A percentile compares a stretch with the other conserved stretches of the same genome.
Conservation (phyloP, 1,140 invertebrate genomes). For the Hyles euphorbiae region DNA sequence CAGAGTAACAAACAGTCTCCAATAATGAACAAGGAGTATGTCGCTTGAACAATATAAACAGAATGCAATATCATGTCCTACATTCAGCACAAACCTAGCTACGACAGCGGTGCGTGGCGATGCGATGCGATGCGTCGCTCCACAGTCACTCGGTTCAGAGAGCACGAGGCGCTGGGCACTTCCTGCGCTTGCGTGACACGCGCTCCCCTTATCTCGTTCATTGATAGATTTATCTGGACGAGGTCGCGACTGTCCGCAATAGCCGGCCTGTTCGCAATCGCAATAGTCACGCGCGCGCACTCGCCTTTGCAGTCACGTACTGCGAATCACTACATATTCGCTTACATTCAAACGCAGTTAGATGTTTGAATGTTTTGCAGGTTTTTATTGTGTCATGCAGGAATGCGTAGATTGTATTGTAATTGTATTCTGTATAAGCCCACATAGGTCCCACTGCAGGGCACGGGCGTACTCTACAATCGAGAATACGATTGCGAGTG, state of each 20-base stretch:
- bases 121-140: conserved; percentile 9
- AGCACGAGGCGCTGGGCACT: conserved; percentile 45
- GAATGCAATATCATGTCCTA: no score
- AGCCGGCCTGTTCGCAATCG: conserved; percentile 12
- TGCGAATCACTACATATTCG: not conserved
- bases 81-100: no score
- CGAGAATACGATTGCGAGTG: no score
- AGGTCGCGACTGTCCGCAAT: conserved; percentile 48
- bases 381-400: not conserved
- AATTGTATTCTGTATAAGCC: not conserved
- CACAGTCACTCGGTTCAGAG: conserved; percentile 29
- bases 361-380: not conserved
- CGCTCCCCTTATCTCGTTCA: conserved; percentile 61
- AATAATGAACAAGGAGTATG: no score
- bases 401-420: not conserved
- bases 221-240: conserved; percentile 70
- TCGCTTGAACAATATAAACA: no score
- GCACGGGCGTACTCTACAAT: no score
- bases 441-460: no score
- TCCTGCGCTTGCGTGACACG: conserved; percentile 58
- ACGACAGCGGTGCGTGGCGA: not conserved
- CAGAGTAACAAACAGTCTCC: no score
- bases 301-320: conserved; percentile 14
- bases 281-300: conserved; percentile 22
- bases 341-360: not conserved